Conservation (phyloP, 2,797 vertebrate species). For the Caiman crocodilus region DNA sequence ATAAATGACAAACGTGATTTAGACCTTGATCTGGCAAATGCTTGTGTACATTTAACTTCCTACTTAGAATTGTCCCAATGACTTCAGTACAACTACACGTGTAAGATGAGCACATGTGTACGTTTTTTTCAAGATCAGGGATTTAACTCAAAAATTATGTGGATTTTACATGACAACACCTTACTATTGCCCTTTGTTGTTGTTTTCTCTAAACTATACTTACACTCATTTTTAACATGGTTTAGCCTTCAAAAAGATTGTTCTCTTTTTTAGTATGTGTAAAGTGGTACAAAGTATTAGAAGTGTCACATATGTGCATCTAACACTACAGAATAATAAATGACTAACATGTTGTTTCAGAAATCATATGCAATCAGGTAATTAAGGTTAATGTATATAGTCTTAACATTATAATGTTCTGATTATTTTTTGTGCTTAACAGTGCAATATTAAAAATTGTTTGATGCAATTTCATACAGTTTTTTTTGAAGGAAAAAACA, state of each 20-base stretch:
- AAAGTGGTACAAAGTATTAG: background rate
- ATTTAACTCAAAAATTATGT: background rate
- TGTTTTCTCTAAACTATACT: background rate
- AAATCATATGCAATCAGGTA: background rate
- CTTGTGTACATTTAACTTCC: background rate
- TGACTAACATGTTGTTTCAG: too few species aligned
- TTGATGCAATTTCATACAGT: background rate
- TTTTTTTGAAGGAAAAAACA: background rate
- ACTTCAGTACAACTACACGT: background rate
- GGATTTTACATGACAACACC: background rate
- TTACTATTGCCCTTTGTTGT: background rate
- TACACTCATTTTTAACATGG: background rate
- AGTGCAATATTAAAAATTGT: background rate
- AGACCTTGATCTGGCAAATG: background rate
- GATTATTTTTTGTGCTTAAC: constrained; percentile 9
- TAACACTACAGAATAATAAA: background rate
- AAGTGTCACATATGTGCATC: background rate
- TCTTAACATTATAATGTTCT: constrained; percentile 1
- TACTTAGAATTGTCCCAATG: background rate
- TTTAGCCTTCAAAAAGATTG: background rate
- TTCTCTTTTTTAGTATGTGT: background rate
- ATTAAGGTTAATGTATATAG: background rate
- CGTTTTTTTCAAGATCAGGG: background rate
- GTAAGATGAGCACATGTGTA: background rate
- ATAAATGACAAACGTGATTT: constrained; percentile 4